Conservation (phyloP, 2,888 invertebrate species). For the Mamestra brassicae region DNA sequence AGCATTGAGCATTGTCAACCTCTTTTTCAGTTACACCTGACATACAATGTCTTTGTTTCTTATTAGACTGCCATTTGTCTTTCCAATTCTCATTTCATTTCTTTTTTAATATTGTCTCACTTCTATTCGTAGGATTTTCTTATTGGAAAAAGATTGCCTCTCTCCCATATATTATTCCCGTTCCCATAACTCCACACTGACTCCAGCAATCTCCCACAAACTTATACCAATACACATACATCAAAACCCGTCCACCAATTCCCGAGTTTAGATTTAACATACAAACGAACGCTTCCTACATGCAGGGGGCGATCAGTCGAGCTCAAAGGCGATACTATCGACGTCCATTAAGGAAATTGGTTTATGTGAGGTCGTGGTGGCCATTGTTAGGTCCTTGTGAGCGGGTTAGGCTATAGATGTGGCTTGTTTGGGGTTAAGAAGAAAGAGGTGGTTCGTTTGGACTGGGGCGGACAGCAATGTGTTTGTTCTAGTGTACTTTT, state of each 20-base stretch:
- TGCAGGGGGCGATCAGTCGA: constrained; percentile 58
- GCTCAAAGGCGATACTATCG: constrained; percentile 78
- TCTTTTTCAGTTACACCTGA: background rate
- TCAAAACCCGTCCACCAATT: constrained; percentile 35
- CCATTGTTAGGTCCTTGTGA: constrained; percentile 56
- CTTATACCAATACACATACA: constrained; percentile 7
- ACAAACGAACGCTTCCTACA: constrained; percentile 41
- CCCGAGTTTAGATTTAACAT: constrained; percentile 22
- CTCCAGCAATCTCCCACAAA: background rate
- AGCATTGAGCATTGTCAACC: background rate
- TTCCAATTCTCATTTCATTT: background rate
- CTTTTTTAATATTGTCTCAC: no score
- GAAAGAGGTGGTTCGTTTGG: background rate
- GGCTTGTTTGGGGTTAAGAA: background rate
- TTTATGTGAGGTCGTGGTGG: constrained; percentile 74
- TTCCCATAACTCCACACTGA: background rate
- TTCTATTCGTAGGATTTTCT: background rate
- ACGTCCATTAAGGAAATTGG: constrained; percentile 88
- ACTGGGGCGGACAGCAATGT: background rate
- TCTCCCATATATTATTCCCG: background rate
- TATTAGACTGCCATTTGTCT: background rate
- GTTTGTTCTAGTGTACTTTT: background rate
- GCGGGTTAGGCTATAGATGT: constrained; percentile 10
- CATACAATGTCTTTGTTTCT: background rate
- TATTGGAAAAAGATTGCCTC: background rate